These are phyloP conservation scores for Nebria ingens DNA, from an alignment of 1,140 invertebrate species.

Conservation along the genomic window DNA sequence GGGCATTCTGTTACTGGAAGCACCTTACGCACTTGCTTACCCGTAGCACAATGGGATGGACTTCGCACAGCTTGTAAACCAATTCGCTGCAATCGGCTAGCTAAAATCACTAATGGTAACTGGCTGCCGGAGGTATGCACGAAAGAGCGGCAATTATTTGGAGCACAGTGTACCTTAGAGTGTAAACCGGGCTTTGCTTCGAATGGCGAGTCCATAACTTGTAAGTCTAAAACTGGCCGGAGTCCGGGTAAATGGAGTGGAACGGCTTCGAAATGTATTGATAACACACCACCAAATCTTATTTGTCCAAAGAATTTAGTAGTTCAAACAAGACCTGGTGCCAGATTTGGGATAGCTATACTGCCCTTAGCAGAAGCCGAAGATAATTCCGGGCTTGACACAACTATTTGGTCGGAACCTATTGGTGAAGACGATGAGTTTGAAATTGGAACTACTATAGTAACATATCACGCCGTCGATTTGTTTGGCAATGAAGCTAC, in stretches of 20 bases:
- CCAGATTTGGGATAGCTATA: slow-evolving; percentile 42
- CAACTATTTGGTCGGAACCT: slow-evolving; percentile 41
- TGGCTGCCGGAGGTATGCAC: slow-evolving; percentile 40
- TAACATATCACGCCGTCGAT: slow-evolving; percentile 44
- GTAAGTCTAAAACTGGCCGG: slow-evolving; percentile 14
- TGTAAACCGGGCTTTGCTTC: slow-evolving; percentile 47
- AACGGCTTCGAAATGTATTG: not conserved
- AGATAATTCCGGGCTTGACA: slow-evolving; percentile 39
- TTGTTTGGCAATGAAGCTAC: slow-evolving; percentile 40
- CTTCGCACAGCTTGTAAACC: slow-evolving; percentile 51
- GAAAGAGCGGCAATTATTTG: slow-evolving; percentile 39
- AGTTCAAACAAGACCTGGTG: slow-evolving; percentile 32
- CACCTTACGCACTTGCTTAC: slow-evolving; percentile 52
- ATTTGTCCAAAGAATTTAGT: slow-evolving; percentile 42
- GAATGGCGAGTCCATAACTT: slow-evolving; percentile 41
- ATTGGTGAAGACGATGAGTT: slow-evolving; percentile 17
- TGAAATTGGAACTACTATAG: slow-evolving; percentile 38
- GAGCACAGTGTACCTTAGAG: slow-evolving; percentile 40
- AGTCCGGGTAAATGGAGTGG: not conserved
- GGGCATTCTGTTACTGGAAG: slow-evolving; percentile 56
- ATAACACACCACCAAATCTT: slow-evolving; percentile 36
- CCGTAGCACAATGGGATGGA: slow-evolving; percentile 58
- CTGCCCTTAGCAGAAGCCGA: slow-evolving; percentile 38
- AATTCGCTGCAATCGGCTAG: slow-evolving; percentile 44
- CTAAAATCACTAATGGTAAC: slow-evolving; percentile 37